A percentile compares a stretch with the other conserved stretches of the same genome.
These are phyloP conservation scores for Leptestheria dahalacensis DNA, from an alignment of 1,140 invertebrate species.

Conservation along the genomic window DNA sequence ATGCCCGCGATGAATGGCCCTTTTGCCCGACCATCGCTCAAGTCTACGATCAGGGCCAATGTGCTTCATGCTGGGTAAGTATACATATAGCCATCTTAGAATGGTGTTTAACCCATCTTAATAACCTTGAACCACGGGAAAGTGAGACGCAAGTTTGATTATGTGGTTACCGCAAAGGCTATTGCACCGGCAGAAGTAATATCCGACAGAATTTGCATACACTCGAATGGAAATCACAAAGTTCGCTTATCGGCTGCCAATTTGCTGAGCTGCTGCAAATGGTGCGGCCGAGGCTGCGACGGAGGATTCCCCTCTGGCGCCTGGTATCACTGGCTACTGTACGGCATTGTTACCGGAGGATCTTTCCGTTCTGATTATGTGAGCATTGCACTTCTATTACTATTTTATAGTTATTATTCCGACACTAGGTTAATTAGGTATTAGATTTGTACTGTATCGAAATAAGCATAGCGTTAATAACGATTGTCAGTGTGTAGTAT, in stretches of 20 bases:
- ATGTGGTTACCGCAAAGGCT: slow-evolving; percentile 18
- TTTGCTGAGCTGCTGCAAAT: not conserved
- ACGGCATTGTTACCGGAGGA: slow-evolving; percentile 1
- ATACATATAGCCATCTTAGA: not conserved
- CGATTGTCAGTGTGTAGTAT: not conserved
- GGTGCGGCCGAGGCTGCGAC: not conserved
- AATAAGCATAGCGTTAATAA: not conserved
- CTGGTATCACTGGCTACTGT: slow-evolving; percentile 17
- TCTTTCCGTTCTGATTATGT: not conserved
- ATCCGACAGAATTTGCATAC: too few species aligned
- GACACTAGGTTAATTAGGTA: not conserved
- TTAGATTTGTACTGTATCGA: not conserved
- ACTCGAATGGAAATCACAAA: too few species aligned
- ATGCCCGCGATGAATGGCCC: slow-evolving; percentile 34
- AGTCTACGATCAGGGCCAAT: slow-evolving; percentile 25
- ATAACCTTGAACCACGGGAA: too few species aligned
- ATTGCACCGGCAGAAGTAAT: too few species aligned
- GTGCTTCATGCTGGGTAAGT: slow-evolving; percentile 25
- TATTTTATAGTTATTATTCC: not conserved
- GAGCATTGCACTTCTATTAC: not conserved
- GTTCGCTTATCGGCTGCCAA: too few species aligned
- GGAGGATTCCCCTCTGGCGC: slow-evolving; percentile 1
- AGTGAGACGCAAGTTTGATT: too few species aligned
- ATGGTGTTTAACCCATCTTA: not conserved
- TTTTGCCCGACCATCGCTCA: slow-evolving; percentile 31